Conservation (phyloP, 2,113 vertebrate genomes). For the Hipposideros armiger region DNA sequence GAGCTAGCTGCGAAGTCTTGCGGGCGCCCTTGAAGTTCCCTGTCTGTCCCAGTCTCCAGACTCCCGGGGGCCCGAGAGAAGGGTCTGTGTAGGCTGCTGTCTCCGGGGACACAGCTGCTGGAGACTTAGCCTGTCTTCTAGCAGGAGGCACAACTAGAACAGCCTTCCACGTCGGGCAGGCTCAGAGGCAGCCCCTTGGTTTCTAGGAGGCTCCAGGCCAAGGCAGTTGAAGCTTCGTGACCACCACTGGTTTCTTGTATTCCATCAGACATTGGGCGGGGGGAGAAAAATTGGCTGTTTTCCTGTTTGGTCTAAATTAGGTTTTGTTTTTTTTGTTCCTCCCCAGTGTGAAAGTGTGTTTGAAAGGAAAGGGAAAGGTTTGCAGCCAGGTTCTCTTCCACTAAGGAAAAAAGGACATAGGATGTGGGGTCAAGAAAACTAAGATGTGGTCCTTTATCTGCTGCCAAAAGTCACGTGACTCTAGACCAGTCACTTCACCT, state of each 20-base stretch:
- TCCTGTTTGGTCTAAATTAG: not conserved
- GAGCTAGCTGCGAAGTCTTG: not conserved
- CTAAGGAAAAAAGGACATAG: not conserved
- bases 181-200: not conserved
- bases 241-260: not conserved
- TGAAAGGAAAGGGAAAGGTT: not conserved
- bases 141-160: not conserved
- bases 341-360: not conserved
- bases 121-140: not conserved
- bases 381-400: not conserved
- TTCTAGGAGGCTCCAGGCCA: not conserved
- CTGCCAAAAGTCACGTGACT: not conserved
- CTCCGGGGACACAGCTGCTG: not conserved
- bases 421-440: not conserved
- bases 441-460: not conserved
- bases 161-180: fast-evolving
- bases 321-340: not conserved
- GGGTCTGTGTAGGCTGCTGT: not conserved
- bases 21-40: not conserved
- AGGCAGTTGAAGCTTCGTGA: not conserved
- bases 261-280: not conserved
- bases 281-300: not conserved
- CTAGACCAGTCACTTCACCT: not conserved
- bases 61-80: not conserved
- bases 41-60: not conserved